Conservation (phyloP, 2,888 invertebrate genomes). For the Sinodicranocentrus sp. region DNA sequence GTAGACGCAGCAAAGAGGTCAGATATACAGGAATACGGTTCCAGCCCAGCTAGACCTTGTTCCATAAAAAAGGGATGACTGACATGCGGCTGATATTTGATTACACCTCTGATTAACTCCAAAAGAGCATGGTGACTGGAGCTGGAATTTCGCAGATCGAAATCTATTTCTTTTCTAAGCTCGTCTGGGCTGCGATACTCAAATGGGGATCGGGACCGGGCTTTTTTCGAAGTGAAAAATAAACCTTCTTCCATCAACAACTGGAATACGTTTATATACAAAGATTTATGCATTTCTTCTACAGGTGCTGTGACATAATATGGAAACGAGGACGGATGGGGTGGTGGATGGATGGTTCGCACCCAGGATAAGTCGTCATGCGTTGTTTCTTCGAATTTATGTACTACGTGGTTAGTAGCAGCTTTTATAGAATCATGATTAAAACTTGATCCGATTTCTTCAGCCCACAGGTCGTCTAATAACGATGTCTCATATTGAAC, state of each 20-base stretch:
- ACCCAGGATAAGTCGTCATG: no score
- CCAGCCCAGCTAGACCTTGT: constrained; percentile 44
- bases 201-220: constrained; percentile 15
- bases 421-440: no score
- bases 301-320: constrained; percentile 21
- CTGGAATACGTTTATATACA: constrained; percentile 16
- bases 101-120: neutral
- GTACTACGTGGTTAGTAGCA: no score
- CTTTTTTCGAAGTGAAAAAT: constrained; percentile 31
- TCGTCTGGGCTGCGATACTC: constrained; percentile 10
- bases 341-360: neutral
- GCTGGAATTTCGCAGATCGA: neutral
- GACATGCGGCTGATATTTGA: constrained; percentile 30
- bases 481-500: no score
- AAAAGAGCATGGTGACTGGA: neutral
- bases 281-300: neutral
- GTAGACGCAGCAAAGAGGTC: constrained; percentile 24
- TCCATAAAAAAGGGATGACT: constrained; percentile 52
- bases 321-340: neutral
- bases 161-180: constrained; percentile 29
- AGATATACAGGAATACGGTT: constrained; percentile 45
- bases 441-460: no score
- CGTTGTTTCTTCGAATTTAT: no score
- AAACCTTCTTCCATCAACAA: constrained; percentile 43
- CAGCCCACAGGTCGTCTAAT: no score